phyloP scores from a whole-genome alignment of 1,140 invertebrate species.

The Lanistes nyassanus region DNA sequence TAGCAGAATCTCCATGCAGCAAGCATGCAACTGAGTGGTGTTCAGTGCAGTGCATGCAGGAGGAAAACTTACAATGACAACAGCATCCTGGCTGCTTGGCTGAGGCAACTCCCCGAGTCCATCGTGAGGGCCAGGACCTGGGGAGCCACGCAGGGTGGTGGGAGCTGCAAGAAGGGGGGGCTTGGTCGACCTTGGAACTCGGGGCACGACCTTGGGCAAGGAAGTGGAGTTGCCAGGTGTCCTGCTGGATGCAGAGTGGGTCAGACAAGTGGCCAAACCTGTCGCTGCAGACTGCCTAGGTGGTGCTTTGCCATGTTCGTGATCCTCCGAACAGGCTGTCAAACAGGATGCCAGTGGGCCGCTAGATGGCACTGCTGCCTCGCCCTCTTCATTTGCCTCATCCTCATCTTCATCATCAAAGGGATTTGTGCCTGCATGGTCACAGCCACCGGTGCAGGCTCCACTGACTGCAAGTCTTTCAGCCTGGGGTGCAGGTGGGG shows the following conservation, averaged over 20 bases:
- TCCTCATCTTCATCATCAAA: constrained; percentile 19
- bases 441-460: no score
- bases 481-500: constrained; percentile 13
- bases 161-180: constrained; percentile 8
- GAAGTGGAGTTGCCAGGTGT: neutral
- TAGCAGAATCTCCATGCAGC: no score
- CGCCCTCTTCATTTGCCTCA: neutral
- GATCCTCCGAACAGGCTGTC: no score
- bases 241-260: neutral
- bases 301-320: no score
- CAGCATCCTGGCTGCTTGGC: constrained; percentile 1
- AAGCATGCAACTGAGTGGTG: no score
- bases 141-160: neutral
- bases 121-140: neutral
- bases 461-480: constrained; percentile 5
- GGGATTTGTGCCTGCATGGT: constrained; percentile 10
- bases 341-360: no score
- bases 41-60: neutral
- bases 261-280: no score
- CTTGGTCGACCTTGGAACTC: neutral
- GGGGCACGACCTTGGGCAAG: neutral
- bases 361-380: neutral
- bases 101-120: neutral
- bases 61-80: constrained; percentile 27
- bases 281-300: no score